Evolutionary conservation across 2,797 vertebrate species (phyloP), one percentile per base, ranked within the genome.

Genomic region (Gallinago nigripennis): DNA sequence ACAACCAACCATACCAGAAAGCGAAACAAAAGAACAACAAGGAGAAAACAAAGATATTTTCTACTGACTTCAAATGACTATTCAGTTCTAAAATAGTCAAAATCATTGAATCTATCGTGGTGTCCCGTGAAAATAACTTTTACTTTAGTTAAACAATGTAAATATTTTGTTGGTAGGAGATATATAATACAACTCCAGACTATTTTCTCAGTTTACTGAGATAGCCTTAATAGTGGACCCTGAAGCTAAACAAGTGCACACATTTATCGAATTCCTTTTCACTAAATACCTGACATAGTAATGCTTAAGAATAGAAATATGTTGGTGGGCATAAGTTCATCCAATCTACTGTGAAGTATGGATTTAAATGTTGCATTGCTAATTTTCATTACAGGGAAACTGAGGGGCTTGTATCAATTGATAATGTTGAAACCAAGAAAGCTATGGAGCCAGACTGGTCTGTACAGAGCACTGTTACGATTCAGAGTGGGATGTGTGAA

Each of bases 361-460:
- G 28, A 54, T 82, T 89, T 91, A 48, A 72, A 53, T 73, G 33
- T 50, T 60, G 3, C 20, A 28, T 16, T 56, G 51, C 12, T 63
- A 8, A 66, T 79, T 90, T 76, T n/a, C 31, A 41, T 41, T 30
- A 11, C 11, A 21, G 5, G 76, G 72, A 92, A 77, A 8, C 33
- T 69, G 8, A 35, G 20, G 19, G 27, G 1, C 7, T 73, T 70
- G 7, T 28, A 33, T 54, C 13, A 53, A 68, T 18, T 19, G 33
- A 57, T 53, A 48, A 28, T 0, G 0, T 2, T 37, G 41, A 8
- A 27, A 30, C 18, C 1, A 50, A n/a, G 56, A 56, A 12, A 6
- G 17, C 2, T 2, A 0, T 16, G 17, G 50, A 79, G 14, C 57
- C 0, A 0, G 39, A 11, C 7, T 16, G 43, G n/a, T 64, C 43